Base-by-base conservation (phyloP, 2,888 invertebrate genomes). In the Melanchra persicariae region DNA sequence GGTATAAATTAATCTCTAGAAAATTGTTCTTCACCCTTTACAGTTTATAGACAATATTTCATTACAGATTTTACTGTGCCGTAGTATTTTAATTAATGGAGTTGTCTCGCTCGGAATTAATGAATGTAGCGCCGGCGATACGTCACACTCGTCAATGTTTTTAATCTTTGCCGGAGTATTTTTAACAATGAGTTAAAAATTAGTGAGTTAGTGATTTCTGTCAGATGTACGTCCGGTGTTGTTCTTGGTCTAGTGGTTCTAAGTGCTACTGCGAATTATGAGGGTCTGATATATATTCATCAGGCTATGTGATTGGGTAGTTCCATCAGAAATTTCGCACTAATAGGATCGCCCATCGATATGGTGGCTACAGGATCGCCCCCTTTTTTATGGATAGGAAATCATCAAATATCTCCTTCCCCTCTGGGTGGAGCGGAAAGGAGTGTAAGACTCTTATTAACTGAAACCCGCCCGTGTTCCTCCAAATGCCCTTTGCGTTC, bases 71-170 rank as follows among this genome's bases (percentile, higher is more conserved):
- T 87, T 87, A 92, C 90, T 90, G 89, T 84, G 72, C 89, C 93
- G 90, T 92, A 89, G 87, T 89, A 87, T 89, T 93, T 93, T 93
- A 94, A 94, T 94, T 92, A 93, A 93, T 91, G 89, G 88, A 87
- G 87, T 89, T 85, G 89, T 87, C 83, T 80, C 86, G 81, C 82
- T 74, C 82, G 70, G 83, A 87, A 89, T 90, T 93, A 93, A 93
- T 91, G 90, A 93, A 76, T 73, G 66, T 79, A 59, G 45, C 62
- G 59, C 65, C 54, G 47, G 74, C 59, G 26, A 82, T 84, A 72
- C 73, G 70, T 82, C 79, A 77, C 51, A 74, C 71, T 79, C 52
- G 62, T 60, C 71, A 66, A 74, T 69, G 75, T 26, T 79, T 83
- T 84, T 70, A 70, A 84, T 79, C 24, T 68, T 68, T 70, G 65